Conservation (phyloP, 2,888 invertebrate genomes). For the Biston stratarius region DNA sequence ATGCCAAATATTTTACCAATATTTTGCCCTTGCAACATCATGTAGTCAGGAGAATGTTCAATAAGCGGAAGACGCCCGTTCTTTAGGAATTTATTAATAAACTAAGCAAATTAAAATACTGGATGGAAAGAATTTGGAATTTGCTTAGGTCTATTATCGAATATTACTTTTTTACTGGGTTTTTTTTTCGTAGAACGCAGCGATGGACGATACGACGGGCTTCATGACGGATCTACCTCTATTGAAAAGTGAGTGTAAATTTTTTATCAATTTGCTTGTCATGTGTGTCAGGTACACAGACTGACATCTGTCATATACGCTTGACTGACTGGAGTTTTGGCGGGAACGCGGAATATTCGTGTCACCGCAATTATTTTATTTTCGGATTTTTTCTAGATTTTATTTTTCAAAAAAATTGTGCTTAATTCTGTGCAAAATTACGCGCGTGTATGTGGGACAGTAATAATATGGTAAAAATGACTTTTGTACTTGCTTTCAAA, state of each 20-base stretch:
- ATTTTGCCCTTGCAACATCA: constrained; percentile 47
- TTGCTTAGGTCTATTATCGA: constrained; percentile 34
- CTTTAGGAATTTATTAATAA: constrained; percentile 49
- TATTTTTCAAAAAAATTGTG: too few species aligned
- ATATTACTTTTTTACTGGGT: constrained; percentile 19
- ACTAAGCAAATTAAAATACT: constrained; percentile 48
- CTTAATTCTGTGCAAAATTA: too few species aligned
- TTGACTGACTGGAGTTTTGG: too few species aligned
- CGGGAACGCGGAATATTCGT: too few species aligned
- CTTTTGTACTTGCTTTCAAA: too few species aligned
- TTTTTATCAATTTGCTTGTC: neutral
- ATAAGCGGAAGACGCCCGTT: constrained; percentile 41
- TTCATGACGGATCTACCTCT: constrained; percentile 96
- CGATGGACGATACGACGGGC: constrained; percentile 94
- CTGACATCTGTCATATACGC: too few species aligned
- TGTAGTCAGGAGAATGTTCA: constrained; percentile 41
- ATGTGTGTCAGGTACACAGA: too few species aligned
- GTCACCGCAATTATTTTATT: too few species aligned
- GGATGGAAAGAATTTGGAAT: constrained; percentile 41
- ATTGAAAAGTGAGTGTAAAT: constrained; percentile 92
- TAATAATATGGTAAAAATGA: too few species aligned
- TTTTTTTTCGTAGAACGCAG: constrained; percentile 89
- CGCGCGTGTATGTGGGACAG: too few species aligned
- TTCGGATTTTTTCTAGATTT: too few species aligned
- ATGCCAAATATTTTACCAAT: constrained; percentile 41